phyloP scores from a whole-genome alignment of 2,113 vertebrate species.

The Bubo blakistoni region DNA sequence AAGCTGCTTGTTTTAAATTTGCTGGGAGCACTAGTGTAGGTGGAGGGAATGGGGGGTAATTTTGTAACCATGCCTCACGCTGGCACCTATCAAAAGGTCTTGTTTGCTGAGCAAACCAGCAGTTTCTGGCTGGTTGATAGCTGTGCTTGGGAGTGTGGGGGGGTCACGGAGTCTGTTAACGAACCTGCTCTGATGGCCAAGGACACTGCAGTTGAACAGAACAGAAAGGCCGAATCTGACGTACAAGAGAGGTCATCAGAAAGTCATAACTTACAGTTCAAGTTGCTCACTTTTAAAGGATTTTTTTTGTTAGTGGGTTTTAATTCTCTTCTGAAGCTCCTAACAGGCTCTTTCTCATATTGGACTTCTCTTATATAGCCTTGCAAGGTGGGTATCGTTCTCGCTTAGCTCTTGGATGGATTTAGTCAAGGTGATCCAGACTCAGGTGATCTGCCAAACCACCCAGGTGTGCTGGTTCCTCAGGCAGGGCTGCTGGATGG shows the following conservation, averaged over 20 bases:
- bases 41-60: neutral
- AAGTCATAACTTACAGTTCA: neutral
- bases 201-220: neutral
- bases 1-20: neutral
- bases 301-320: neutral
- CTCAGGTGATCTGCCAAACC: neutral
- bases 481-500: neutral
- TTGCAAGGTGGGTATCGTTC: neutral
- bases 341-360: neutral
- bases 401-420: neutral
- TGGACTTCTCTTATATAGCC: neutral
- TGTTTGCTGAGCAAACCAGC: conserved; percentile 17
- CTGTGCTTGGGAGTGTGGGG: neutral
- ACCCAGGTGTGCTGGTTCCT: neutral
- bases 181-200: neutral
- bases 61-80: neutral
- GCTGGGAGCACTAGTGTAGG: neutral
- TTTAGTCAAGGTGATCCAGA: neutral
- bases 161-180: neutral
- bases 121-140: neutral
- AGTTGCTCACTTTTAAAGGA: neutral
- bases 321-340: neutral
- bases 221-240: neutral
- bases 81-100: neutral
- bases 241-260: neutral